Evolutionary conservation across 35 echinoderm and acorn worm species (phyloP).

Genomic region (Acanthaster planci): DNA sequence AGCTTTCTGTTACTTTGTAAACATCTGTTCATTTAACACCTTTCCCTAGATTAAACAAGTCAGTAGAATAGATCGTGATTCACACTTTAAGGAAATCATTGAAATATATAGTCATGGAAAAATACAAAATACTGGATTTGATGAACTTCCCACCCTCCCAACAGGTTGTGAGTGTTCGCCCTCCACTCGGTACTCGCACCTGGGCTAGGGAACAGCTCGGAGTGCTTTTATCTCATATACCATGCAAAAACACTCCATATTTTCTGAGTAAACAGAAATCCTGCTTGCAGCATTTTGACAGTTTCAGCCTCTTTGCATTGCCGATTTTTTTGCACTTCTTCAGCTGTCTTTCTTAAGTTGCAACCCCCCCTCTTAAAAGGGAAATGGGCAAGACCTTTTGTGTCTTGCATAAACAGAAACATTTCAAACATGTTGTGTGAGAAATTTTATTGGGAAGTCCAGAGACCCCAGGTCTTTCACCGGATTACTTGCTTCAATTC

Average conservation of each 20-base stretch:
- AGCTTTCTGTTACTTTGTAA: too few relatives aligned
- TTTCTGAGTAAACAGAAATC: constrained; percentile 3
- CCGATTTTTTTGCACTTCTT: constrained; percentile 8
- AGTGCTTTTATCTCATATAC: neutral
- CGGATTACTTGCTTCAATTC: constrained; percentile 11
- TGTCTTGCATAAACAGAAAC: neutral
- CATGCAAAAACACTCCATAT: neutral
- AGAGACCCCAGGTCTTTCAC: neutral
- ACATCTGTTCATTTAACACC: too few relatives aligned
- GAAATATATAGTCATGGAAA: too few relatives aligned
- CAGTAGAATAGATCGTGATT: too few relatives aligned
- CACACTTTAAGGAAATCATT: too few relatives aligned
- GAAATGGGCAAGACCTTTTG: neutral
- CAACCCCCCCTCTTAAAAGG: neutral
- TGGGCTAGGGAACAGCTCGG: constrained; percentile 3
- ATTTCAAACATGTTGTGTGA: constrained; percentile 6
- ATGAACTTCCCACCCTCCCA: neutral
- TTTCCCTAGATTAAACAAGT: too few relatives aligned
- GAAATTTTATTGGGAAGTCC: neutral
- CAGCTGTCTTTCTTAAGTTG: constrained; percentile 1
- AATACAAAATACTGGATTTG: neutral
- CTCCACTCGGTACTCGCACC: neutral
- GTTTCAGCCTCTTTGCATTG: constrained; percentile 9
- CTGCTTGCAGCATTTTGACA: constrained; percentile 21
- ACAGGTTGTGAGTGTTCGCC: neutral